Conservation (phyloP, 2,113 vertebrate genomes). For the Leucopsar rothschildi region DNA sequence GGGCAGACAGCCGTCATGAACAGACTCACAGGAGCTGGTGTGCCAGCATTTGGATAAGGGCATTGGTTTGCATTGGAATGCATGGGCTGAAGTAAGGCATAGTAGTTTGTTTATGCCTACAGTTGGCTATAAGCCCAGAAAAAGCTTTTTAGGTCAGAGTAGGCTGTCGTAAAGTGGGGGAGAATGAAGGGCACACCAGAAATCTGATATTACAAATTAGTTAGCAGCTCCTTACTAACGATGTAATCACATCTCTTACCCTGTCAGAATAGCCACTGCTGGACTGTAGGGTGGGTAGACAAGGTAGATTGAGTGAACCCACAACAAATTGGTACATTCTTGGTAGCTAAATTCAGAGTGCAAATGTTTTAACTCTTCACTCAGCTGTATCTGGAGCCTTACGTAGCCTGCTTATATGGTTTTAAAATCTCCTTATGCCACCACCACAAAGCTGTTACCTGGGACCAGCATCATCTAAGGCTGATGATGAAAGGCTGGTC, state of each 20-base stretch:
- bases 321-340: not conserved
- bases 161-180: not conserved
- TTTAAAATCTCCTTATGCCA: not conserved
- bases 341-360: not conserved
- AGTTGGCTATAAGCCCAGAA: slow-evolving; percentile 14
- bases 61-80: slow-evolving; percentile 24
- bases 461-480: not conserved
- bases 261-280: not conserved
- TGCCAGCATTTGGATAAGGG: slow-evolving; percentile 1
- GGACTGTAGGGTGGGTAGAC: not conserved
- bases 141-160: slow-evolving; percentile 7
- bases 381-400: not conserved
- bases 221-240: not conserved
- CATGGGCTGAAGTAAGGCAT: not conserved
- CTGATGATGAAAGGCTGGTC: not conserved
- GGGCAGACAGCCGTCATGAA: not conserved
- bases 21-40: not conserved
- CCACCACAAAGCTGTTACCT: not conserved
- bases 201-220: not conserved
- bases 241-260: not conserved
- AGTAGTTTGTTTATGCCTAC: slow-evolving; percentile 16
- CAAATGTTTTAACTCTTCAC: not conserved
- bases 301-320: not conserved
- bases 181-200: not conserved
- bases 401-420: too few species aligned